Conservation (phyloP, 1,140 invertebrate species). For the Drosophila gunungcola region DNA sequence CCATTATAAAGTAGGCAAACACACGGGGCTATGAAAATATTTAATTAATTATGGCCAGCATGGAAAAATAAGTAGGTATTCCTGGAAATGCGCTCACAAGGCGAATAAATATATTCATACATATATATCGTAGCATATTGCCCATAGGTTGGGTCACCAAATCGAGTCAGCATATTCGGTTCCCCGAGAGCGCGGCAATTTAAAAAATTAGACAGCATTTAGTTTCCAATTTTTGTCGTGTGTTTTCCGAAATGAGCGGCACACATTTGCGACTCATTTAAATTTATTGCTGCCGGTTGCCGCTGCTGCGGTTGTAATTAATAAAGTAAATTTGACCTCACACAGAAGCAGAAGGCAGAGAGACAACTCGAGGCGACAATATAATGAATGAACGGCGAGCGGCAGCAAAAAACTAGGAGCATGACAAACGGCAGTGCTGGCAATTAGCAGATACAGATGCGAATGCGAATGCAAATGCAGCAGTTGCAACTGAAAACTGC, state of each 20-base stretch:
- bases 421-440: constrained; percentile 71
- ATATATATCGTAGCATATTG: not conserved
- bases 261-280: constrained; percentile 70
- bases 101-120: constrained; percentile 32
- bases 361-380: constrained; percentile 68
- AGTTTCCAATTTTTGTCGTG: constrained; percentile 63
- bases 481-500: constrained; percentile 19
- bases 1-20: constrained; percentile 69
- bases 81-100: constrained; percentile 58
- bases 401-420: constrained; percentile 59
- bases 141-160: constrained; percentile 24
- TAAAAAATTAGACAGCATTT: constrained; percentile 66
- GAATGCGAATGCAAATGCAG: constrained; percentile 17
- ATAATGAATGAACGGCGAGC: constrained; percentile 73
- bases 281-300: constrained; percentile 59
- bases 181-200: constrained; percentile 43
- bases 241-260: constrained; percentile 56
- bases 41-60: constrained; percentile 72
- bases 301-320: constrained; percentile 67
- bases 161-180: constrained; percentile 36
- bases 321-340: constrained; percentile 83
- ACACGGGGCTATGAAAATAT: constrained; percentile 57
- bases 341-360: constrained; percentile 32
- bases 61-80: constrained; percentile 49
- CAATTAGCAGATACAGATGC: constrained; percentile 65